Evolutionary conservation across 2,888 invertebrate genomes (phyloP).

Genomic region (Blastobasis adustella): DNA sequence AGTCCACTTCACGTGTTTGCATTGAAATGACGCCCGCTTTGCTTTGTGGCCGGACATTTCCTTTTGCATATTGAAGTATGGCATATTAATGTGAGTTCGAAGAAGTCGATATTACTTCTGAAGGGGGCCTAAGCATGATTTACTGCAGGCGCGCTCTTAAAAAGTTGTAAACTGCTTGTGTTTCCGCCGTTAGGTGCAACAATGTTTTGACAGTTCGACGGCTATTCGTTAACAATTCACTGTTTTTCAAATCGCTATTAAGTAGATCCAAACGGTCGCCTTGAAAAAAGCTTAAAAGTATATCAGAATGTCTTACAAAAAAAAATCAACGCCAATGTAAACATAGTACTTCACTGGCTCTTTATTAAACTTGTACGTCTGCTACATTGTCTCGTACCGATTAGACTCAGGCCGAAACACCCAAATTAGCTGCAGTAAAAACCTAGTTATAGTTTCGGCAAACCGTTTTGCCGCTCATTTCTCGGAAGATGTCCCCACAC

Average conservation of each 20-base stretch:
- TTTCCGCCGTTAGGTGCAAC: constrained; percentile 64
- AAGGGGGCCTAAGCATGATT: constrained; percentile 68
- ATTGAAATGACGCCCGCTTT: constrained; percentile 43
- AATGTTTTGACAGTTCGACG: constrained; percentile 28
- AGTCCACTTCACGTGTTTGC: constrained; percentile 20
- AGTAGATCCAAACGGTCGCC: no score
- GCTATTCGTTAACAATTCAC: no score
- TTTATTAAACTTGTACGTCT: no score
- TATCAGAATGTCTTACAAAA: no score
- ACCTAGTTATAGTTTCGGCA: constrained; percentile 13
- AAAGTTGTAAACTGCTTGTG: constrained; percentile 71
- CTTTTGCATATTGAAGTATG: constrained; percentile 66
- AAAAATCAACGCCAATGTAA: no score
- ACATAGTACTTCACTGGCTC: no score
- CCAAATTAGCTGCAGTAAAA: constrained; percentile 7
- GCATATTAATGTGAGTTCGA: constrained; percentile 70
- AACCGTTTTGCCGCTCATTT: constrained; percentile 24
- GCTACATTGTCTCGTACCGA: background rate
- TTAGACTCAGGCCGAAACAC: background rate
- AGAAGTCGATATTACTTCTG: constrained; percentile 71
- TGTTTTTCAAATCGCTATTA: no score
- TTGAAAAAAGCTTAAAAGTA: no score
- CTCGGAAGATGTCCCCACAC: constrained; percentile 45
- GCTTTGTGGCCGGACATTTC: constrained; percentile 55
- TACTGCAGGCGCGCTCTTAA: constrained; percentile 65